Conservation (phyloP, 1,140 invertebrate genomes). For the Pemphigus obesinymphae region DNA sequence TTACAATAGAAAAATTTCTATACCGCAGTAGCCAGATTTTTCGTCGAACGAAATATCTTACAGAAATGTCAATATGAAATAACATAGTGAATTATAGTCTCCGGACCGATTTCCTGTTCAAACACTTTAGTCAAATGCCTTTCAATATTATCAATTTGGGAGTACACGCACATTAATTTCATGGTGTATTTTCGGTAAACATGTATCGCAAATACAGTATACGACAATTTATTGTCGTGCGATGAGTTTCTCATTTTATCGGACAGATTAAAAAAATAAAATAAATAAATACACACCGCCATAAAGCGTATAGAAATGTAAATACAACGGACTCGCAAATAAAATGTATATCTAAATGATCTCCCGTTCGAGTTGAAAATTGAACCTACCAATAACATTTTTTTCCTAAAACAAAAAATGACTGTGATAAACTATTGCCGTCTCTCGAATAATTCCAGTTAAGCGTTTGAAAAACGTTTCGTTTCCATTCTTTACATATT, state of each 20-base stretch:
- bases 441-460: neutral
- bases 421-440: too few relatives aligned
- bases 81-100: constrained; percentile 1
- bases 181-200: neutral
- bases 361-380: too few relatives aligned
- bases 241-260: too few relatives aligned
- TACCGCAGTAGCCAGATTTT: neutral
- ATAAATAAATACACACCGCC: neutral
- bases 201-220: neutral
- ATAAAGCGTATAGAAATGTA: neutral
- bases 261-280: neutral
- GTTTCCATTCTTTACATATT: neutral
- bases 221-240: too few relatives aligned
- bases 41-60: neutral
- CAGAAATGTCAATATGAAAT: neutral
- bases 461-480: neutral
- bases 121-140: constrained; percentile 16
- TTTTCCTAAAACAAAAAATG: too few relatives aligned
- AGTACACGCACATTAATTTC: neutral
- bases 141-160: neutral
- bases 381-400: too few relatives aligned
- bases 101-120: neutral
- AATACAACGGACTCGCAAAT: too few relatives aligned
- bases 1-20: neutral
- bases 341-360: too few relatives aligned